Base-by-base conservation (phyloP, 2,888 invertebrate genomes). In the Pseudolycoriella hygida region DNA sequence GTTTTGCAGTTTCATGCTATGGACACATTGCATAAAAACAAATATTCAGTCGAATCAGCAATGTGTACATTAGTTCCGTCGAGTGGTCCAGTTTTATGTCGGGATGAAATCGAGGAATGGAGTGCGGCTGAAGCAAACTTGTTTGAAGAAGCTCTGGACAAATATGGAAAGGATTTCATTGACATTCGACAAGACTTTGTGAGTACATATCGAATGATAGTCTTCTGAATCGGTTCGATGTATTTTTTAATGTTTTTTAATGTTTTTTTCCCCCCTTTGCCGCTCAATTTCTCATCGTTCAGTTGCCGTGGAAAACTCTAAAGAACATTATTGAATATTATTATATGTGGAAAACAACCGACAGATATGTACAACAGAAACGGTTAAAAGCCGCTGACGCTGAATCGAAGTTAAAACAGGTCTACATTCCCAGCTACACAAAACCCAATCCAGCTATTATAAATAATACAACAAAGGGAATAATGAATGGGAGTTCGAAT, bases 281-380 rank as follows among this genome's bases (percentile, higher is more conserved):
- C 25, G 4, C 25, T 47, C 40, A 11, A 34, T 43, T 42, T 52
- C 48, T 49, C 50, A 56, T 34, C 63, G 64, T 18, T 25, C 66
- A 88, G 87, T 73, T 97, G 60, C 93, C 94, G 41, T 97, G 96
- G 96, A 97, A 97, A 69, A 90, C 93, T 53, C 70, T 96, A 57
- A 93, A 93, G 66, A 96, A 96, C 67, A 89, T 99, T 51, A 88
- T 99, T 57, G 98, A 99, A 68, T 99, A 98, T 72, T 99, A 99
- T 70, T 99, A 99, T 68, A 96, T 98, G 96, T 99, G 97, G 97
- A 99, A 99, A 71, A 98, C 98, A 54, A 98, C 98, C 51, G 97
- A 98, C 70, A 80, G 97, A 67, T 98, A 98, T 69, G 94, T 96
- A 52, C 96, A 97, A 63, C 92, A 94, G 68, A 96, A 98, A 65